Conservation (phyloP, 2,797 vertebrate species). For the Alouatta caraya region DNA sequence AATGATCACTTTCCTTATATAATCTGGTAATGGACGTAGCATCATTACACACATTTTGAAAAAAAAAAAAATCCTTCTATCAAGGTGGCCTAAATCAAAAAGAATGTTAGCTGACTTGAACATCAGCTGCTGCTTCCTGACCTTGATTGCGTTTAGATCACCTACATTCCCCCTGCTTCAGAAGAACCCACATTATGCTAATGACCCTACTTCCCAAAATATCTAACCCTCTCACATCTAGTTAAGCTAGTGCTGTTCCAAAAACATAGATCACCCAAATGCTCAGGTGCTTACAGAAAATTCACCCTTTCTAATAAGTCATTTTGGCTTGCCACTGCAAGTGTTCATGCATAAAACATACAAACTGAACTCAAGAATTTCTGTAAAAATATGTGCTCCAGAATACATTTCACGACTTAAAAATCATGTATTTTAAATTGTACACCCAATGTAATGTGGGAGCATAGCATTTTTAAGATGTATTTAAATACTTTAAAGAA, state of each 20-base stretch:
- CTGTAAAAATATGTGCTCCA: conserved; percentile 37
- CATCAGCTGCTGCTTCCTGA: conserved; percentile 60
- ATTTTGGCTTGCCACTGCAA: conserved; percentile 60
- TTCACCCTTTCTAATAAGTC: conserved; percentile 61
- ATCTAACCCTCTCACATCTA: conserved; percentile 68
- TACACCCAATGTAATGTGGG: neutral
- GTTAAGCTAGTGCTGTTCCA: conserved; percentile 59
- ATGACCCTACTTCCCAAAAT: conserved; percentile 75
- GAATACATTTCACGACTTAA: conserved; percentile 50
- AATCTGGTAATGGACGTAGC: conserved; percentile 47
- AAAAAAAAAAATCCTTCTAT: conserved; percentile 37
- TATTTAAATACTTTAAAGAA: conserved; percentile 47
- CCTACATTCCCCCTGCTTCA: conserved; percentile 59
- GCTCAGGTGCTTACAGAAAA: conserved; percentile 68
- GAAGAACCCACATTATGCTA: conserved; percentile 75
- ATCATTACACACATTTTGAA: conserved; percentile 41
- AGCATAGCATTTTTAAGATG: conserved; percentile 6
- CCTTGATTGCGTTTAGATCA: conserved; percentile 71
- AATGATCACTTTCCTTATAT: conserved; percentile 56
- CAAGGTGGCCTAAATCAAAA: conserved; percentile 58
- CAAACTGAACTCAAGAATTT: conserved; percentile 58
- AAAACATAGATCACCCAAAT: conserved; percentile 63
- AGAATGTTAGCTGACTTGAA: conserved; percentile 35
- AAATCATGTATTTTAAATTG: conserved; percentile 54
- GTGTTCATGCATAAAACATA: conserved; percentile 79